These are phyloP conservation scores for Halisarca cf. caerulea DNA, from an alignment of 37 sponge, comb jelly and placozoan species.

Conservation along the genomic window DNA sequence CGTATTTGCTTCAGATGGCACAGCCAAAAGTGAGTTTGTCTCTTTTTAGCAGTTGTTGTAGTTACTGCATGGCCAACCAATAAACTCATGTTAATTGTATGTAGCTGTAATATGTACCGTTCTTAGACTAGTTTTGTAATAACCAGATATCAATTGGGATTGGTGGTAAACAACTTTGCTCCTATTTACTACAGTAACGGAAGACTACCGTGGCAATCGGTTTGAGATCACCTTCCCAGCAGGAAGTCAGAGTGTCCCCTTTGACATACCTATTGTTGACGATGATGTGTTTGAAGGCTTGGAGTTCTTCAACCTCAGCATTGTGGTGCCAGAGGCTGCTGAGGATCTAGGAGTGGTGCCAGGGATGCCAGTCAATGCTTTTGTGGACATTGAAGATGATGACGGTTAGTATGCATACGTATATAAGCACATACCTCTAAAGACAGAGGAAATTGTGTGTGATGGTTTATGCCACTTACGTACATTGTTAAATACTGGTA, in stretches of 20 bases:
- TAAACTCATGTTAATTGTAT: too few relatives aligned
- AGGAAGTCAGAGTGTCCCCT: not conserved
- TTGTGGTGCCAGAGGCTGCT: not conserved
- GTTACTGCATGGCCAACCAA: too few relatives aligned
- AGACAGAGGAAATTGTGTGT: too few relatives aligned
- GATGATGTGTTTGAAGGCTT: not conserved
- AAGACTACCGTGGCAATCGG: not conserved
- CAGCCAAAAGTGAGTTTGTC: not conserved
- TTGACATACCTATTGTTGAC: slow-evolving; percentile 9
- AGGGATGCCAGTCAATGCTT: not conserved
- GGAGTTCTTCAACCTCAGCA: not conserved
- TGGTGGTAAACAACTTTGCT: too few relatives aligned
- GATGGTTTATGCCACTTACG: too few relatives aligned
- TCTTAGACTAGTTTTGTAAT: too few relatives aligned
- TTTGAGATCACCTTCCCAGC: not conserved
- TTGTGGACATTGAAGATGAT: not conserved
- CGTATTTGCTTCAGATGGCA: not conserved
- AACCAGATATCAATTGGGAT: too few relatives aligned
- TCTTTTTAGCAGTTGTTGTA: too few relatives aligned
- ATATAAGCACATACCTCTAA: too few relatives aligned
- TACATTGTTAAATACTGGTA: too few relatives aligned
- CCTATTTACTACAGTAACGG: not conserved
- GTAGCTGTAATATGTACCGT: too few relatives aligned
- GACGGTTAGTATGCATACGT: not conserved
- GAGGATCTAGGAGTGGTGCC: not conserved